Evolutionary conservation across 2,888 invertebrate genomes (phyloP).

Genomic region (Rhagophthalmus giganteus): DNA sequence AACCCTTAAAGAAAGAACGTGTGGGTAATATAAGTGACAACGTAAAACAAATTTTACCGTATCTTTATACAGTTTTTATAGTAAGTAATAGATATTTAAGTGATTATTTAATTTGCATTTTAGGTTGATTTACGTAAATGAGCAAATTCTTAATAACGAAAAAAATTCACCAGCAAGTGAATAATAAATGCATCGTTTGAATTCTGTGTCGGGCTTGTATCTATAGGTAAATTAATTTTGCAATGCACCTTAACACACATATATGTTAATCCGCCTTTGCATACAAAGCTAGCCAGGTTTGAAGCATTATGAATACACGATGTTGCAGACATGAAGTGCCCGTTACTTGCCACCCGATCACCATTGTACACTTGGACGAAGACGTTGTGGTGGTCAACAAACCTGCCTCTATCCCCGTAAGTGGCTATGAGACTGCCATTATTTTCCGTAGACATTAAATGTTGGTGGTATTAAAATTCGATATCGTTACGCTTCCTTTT

Average conservation of each 20-base stretch:
- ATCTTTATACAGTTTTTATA: no score
- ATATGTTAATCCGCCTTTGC: conserved; percentile 7
- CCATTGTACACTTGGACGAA: conserved; percentile 97
- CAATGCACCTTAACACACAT: conserved; percentile 8
- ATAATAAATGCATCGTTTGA: neutral
- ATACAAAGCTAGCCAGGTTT: conserved; percentile 14
- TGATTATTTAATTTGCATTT: no score
- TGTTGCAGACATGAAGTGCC: conserved; percentile 97
- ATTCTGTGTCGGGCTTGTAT: neutral
- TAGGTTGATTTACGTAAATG: no score
- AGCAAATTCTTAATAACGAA: no score
- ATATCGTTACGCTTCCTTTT: neutral
- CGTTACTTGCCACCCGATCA: conserved; percentile 94
- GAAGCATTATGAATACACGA: conserved; percentile 35
- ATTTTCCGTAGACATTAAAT: conserved; percentile 21
- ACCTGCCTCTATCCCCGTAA: conserved; percentile 99
- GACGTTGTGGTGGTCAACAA: conserved; percentile 99
- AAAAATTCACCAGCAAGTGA: neutral
- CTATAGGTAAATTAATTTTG: neutral
- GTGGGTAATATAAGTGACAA: no score
- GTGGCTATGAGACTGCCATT: conserved; percentile 85
- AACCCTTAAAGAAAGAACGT: no score
- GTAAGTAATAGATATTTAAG: no score
- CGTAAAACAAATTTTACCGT: no score
- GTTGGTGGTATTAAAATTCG: conserved; percentile 4